A percentile compares a stretch with the other conserved stretches of the same genome.
phyloP scores from a whole-genome alignment of 2,888 invertebrate genomes.

The Augochlorella aurata region DNA sequence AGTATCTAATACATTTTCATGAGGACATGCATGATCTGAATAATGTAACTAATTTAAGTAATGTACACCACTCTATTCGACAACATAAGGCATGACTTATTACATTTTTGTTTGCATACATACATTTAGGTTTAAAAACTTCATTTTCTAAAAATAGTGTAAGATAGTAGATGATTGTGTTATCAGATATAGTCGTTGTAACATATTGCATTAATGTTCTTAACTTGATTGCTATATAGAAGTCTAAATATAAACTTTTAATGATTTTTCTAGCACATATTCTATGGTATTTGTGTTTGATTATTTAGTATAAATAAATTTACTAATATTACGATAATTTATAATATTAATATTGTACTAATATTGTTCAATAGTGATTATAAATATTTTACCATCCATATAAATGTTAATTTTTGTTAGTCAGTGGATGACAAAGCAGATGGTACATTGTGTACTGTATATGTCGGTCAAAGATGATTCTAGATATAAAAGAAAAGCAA shows the following conservation, averaged over 20 bases:
- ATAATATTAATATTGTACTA: conserved; percentile 15
- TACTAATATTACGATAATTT: conserved; percentile 22
- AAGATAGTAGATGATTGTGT: conserved; percentile 24
- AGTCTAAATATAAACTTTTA: conserved; percentile 30
- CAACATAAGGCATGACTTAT: conserved; percentile 25
- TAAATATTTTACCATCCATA: conserved; percentile 9
- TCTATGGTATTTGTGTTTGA: conserved; percentile 40
- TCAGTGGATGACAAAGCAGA: background rate
- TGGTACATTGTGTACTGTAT: background rate
- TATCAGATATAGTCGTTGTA: conserved; percentile 13
- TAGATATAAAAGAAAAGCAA: background rate
- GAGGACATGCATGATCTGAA: conserved; percentile 19
- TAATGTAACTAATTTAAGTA: conserved; percentile 17
- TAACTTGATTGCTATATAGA: conserved; percentile 33
- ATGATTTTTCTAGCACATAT: conserved; percentile 13
- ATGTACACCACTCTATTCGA: conserved; percentile 5
- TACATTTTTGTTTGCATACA: conserved; percentile 19
- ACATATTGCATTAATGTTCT: conserved; percentile 20
- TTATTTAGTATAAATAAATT: conserved; percentile 42
- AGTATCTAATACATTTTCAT: conserved; percentile 16
- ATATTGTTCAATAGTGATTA: conserved; percentile 15
- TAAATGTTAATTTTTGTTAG: background rate
- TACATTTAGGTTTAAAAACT: conserved; percentile 19
- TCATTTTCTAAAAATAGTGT: conserved; percentile 18
- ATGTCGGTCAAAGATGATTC: background rate